Conservation (phyloP, 2,888 invertebrate genomes). For the Euclidia mi region DNA sequence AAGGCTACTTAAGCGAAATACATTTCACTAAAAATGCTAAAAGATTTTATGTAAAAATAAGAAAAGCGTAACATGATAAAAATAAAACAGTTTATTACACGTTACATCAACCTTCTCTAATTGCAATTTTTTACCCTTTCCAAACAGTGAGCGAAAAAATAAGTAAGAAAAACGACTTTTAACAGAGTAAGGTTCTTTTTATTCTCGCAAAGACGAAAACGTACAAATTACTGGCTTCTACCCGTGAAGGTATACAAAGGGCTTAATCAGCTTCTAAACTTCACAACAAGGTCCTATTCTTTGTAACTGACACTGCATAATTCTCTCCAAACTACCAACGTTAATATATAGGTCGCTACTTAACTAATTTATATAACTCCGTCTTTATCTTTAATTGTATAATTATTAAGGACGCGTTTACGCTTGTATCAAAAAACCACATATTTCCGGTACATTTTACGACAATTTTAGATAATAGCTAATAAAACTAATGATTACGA, state of each 20-base stretch:
- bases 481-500: no score
- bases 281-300: slow-evolving; percentile 38
- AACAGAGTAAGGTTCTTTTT: slow-evolving; percentile 27
- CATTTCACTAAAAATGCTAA: not conserved
- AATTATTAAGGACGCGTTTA: no score
- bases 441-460: no score
- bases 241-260: slow-evolving; percentile 22
- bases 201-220: slow-evolving; percentile 18
- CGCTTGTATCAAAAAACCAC: no score
- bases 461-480: no score
- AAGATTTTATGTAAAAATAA: not conserved
- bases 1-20: not conserved
- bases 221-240: slow-evolving; percentile 33
- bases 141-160: slow-evolving; percentile 17
- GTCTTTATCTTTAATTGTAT: slow-evolving; percentile 57
- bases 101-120: slow-evolving; percentile 17
- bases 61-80: not conserved
- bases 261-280: slow-evolving; percentile 34
- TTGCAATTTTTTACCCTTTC: slow-evolving; percentile 18
- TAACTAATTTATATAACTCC: slow-evolving; percentile 52
- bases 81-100: slow-evolving; percentile 12
- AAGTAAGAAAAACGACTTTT: slow-evolving; percentile 18
- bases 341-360: slow-evolving; percentile 42
- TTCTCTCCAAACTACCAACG: slow-evolving; percentile 37
- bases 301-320: slow-evolving; percentile 43